phyloP scores from a whole-genome alignment of 2,797 vertebrate species.

The Pangasius djambal region DNA sequence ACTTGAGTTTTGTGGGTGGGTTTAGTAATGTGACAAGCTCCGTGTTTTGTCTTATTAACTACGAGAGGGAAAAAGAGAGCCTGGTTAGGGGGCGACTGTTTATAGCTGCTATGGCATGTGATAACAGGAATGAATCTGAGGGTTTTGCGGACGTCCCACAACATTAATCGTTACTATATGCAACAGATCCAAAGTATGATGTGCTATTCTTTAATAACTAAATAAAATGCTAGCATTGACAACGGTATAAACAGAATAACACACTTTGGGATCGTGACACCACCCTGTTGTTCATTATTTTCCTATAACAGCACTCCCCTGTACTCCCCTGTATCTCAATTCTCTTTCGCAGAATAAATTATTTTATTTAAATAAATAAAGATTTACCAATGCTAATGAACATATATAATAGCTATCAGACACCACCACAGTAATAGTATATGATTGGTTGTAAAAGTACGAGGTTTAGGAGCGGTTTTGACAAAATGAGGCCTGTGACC shows the following conservation, averaged over 20 bases:
- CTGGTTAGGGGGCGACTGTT: not conserved
- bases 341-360: not conserved
- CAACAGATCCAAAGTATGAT: not conserved
- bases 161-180: not conserved
- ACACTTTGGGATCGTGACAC: not conserved
- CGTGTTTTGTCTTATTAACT: not conserved
- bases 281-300: not conserved
- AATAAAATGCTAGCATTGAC: not conserved
- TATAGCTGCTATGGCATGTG: not conserved
- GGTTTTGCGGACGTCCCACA: not conserved
- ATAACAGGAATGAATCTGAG: not conserved
- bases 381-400: not conserved
- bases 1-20: not conserved
- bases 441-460: not conserved
- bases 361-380: too few species aligned
- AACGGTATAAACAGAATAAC: not conserved
- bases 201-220: not conserved
- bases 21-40: not conserved
- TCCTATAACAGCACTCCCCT: not conserved
- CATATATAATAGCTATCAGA: not conserved
- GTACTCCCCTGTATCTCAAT: not conserved
- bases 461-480: too few species aligned
- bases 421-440: not conserved
- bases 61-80: not conserved
- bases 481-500: not conserved